Conservation (phyloP, 1,140 invertebrate species). For the Zophobas morio region DNA sequence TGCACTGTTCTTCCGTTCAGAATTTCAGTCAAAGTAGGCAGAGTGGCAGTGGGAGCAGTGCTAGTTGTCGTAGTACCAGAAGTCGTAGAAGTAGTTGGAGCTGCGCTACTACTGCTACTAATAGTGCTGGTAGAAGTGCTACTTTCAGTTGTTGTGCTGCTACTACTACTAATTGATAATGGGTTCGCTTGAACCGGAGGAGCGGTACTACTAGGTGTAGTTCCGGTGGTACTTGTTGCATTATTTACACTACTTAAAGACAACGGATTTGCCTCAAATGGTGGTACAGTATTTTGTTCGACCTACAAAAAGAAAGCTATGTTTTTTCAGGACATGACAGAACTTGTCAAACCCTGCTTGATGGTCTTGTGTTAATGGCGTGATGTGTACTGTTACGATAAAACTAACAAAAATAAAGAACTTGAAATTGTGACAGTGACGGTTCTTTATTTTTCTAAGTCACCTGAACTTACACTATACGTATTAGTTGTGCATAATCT, state of each 20-base stretch:
- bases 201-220: slow-evolving; percentile 43
- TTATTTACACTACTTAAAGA: slow-evolving; percentile 37
- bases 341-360: slow-evolving; percentile 26
- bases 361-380: slow-evolving; percentile 33
- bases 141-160: slow-evolving; percentile 56
- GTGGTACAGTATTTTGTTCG: slow-evolving; percentile 40
- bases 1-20: slow-evolving; percentile 60
- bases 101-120: slow-evolving; percentile 39
- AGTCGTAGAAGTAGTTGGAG: slow-evolving; percentile 36
- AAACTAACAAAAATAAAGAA: slow-evolving; percentile 33
- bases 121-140: slow-evolving; percentile 56
- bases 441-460: slow-evolving; percentile 25
- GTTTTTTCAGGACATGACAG: slow-evolving; percentile 2
- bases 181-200: slow-evolving; percentile 37
- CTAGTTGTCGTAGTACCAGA: slow-evolving; percentile 44
- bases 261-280: slow-evolving; percentile 47
- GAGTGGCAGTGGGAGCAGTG: slow-evolving; percentile 42
- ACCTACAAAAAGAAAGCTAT: slow-evolving; percentile 42
- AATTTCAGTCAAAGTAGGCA: slow-evolving; percentile 59
- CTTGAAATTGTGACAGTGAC: not conserved
- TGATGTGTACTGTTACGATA: slow-evolving; percentile 23
- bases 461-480: slow-evolving; percentile 28
- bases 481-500: slow-evolving; percentile 31
- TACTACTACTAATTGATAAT: slow-evolving; percentile 39
- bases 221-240: slow-evolving; percentile 40